These are phyloP conservation scores for Uloborus plumipes DNA, from an alignment of 2,888 invertebrate species.

Conservation along the genomic window DNA sequence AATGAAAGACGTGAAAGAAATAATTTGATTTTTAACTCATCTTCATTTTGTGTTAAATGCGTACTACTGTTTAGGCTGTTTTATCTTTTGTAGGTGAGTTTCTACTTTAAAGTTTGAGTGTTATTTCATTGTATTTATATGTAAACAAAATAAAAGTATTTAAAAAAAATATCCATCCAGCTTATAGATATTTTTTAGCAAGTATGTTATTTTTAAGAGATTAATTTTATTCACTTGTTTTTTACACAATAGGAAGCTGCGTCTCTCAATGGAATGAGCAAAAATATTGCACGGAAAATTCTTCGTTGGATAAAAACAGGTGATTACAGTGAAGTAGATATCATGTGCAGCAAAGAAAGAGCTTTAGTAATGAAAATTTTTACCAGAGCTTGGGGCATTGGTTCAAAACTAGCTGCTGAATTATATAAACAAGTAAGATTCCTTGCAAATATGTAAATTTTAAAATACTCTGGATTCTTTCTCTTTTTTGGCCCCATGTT, in stretches of 20 bases:
- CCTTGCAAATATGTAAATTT: background rate
- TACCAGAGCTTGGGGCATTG: conserved; percentile 20
- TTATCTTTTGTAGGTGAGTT: no score
- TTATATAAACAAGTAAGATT: conserved; percentile 21
- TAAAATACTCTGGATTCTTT: background rate
- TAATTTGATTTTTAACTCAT: no score
- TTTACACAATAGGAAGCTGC: conserved; percentile 8
- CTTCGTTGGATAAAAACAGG: conserved; percentile 2
- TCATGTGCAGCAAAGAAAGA: background rate
- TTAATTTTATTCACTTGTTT: no score
- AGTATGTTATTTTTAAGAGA: no score
- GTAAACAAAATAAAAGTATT: no score
- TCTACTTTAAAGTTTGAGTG: no score
- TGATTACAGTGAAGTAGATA: conserved; percentile 4
- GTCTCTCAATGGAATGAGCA: conserved; percentile 2
- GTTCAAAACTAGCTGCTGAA: background rate
- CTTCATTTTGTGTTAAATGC: no score
- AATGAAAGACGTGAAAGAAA: no score
- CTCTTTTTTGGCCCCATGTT: background rate
- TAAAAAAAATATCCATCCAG: no score
- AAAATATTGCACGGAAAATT: conserved; percentile 25
- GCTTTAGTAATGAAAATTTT: background rate
- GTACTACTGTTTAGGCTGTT: no score
- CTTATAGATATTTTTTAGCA: no score
- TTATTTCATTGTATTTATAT: no score